Evolutionary conservation across 2,797 vertebrate genomes (phyloP).

Genomic region (Sphenopsis melanotis): DNA sequence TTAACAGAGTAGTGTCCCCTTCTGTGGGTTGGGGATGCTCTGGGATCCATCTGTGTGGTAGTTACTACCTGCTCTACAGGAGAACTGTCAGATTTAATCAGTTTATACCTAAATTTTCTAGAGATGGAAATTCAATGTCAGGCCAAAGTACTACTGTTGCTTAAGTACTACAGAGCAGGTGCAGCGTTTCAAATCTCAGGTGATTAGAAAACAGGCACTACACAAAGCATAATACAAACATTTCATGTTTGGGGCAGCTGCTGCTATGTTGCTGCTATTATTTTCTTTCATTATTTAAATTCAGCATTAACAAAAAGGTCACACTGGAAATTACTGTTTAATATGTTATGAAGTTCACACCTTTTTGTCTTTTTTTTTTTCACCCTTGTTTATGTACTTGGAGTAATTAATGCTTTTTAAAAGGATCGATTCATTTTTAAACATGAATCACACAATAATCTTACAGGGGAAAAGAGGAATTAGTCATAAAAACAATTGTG

Average conservation of each 20-base stretch:
- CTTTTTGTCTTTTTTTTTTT: not conserved
- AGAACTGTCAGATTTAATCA: conserved; percentile 21
- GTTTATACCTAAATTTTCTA: not conserved
- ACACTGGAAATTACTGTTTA: not conserved
- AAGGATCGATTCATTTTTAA: not conserved
- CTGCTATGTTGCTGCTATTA: not conserved
- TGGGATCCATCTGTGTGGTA: not conserved
- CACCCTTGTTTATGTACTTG: not conserved
- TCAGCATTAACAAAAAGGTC: not conserved
- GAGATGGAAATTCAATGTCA: not conserved
- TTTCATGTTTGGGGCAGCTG: not conserved
- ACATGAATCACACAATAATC: not conserved
- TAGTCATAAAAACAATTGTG: conserved; percentile 19
- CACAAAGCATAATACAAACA: not conserved
- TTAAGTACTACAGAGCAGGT: not conserved
- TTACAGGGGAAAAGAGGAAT: not conserved
- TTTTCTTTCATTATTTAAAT: conserved; percentile 34
- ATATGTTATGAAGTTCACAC: not conserved
- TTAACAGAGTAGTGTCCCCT: not conserved
- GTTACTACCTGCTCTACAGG: not conserved
- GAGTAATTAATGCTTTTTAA: not conserved
- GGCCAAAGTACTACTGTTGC: not conserved
- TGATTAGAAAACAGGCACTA: not conserved
- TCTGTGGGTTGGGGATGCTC: not conserved
- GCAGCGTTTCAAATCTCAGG: not conserved